Conservation (phyloP, 2,113 vertebrate species). For the Tonatia bakeri region DNA sequence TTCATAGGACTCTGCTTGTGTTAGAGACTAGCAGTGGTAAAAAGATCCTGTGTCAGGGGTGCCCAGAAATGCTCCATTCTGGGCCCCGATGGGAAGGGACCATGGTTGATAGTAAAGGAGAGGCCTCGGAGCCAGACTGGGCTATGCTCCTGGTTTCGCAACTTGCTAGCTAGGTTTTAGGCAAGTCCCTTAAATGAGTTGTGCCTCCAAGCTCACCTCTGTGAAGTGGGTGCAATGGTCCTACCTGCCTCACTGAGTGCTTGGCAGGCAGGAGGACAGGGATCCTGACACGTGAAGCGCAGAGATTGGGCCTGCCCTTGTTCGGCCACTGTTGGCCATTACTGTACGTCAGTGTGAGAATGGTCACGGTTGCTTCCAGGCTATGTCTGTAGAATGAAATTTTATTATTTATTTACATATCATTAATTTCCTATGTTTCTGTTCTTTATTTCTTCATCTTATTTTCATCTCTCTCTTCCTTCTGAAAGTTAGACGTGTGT, state of each 20-base stretch:
- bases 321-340: background rate
- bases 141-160: background rate
- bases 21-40: background rate
- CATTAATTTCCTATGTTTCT: background rate
- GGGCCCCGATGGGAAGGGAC: background rate
- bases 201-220: background rate
- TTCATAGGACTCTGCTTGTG: background rate
- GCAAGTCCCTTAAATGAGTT: background rate
- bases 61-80: background rate
- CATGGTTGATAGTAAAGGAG: background rate
- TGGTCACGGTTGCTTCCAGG: background rate
- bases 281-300: background rate
- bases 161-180: background rate
- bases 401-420: background rate
- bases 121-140: background rate
- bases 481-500: background rate
- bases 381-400: background rate
- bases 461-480: background rate
- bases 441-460: background rate
- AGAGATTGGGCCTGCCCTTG: background rate
- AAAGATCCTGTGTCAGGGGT: background rate
- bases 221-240: background rate
- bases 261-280: background rate
- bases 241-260: background rate
- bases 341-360: background rate